These are phyloP conservation scores for Manduca sexta DNA, from an alignment of 1,140 invertebrate genomes.

Conservation along the genomic window DNA sequence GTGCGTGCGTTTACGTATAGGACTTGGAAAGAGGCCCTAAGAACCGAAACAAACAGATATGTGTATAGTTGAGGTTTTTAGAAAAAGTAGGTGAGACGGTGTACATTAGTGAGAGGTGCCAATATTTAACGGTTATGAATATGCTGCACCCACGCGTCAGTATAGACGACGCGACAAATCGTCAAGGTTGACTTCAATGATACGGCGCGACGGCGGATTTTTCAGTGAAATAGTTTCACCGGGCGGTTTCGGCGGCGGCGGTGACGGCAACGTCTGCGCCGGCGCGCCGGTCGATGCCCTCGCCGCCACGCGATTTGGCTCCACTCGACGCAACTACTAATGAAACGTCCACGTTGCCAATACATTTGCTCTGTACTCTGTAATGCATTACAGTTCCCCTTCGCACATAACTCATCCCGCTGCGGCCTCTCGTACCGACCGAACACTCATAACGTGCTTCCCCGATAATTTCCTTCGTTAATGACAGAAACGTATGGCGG, in stretches of 20 bases:
- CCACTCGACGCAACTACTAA: slow-evolving; percentile 40
- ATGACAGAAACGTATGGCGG: too few species aligned
- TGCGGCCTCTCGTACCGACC: too few species aligned
- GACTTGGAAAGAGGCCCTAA: background rate
- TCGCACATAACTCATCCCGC: background rate
- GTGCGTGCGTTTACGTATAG: too few species aligned
- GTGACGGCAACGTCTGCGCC: slow-evolving; percentile 56
- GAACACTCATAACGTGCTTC: background rate
- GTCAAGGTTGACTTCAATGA: slow-evolving; percentile 65
- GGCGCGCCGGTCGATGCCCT: slow-evolving; percentile 53
- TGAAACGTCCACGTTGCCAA: slow-evolving; percentile 37
- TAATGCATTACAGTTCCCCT: background rate
- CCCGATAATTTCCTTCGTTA: background rate
- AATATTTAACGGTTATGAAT: slow-evolving; percentile 56
- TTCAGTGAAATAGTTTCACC: slow-evolving; percentile 70
- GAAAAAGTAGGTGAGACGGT: slow-evolving; percentile 8
- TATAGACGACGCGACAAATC: slow-evolving; percentile 61
- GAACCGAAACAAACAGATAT: background rate
- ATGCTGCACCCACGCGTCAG: slow-evolving; percentile 56
- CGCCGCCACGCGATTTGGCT: slow-evolving; percentile 53
- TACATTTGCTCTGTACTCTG: background rate
- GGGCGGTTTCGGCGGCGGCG: slow-evolving; percentile 40
- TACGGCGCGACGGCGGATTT: slow-evolving; percentile 58
- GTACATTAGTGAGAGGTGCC: slow-evolving; percentile 38
- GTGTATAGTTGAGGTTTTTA: slow-evolving; percentile 7